Conservation (phyloP, 30 jellyfish, hydroid and myxozoan genomes). For the Turritopsis rubra region DNA sequence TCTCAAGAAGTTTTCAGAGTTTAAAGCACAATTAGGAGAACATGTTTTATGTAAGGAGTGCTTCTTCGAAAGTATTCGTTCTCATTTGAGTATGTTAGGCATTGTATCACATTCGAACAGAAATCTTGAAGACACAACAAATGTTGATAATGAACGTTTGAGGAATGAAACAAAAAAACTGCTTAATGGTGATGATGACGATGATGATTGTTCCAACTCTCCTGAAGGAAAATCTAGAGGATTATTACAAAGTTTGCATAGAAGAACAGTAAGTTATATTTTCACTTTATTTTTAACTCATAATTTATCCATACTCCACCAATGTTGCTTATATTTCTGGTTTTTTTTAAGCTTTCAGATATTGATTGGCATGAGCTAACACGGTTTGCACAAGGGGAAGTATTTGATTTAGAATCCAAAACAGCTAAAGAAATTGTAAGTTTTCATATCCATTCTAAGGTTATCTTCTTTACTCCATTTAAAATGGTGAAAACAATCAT, state of each 20-base stretch:
- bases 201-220: not conserved
- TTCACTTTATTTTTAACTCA: no score
- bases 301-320: no score
- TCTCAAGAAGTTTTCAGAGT: slow-evolving; percentile 1
- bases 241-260: slow-evolving; percentile 37
- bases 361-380: slow-evolving; percentile 92
- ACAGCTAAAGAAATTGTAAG: slow-evolving; percentile 63
- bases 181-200: not conserved
- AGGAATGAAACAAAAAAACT: not conserved
- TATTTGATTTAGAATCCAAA: slow-evolving; percentile 34
- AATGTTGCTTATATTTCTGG: no score
- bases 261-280: slow-evolving; percentile 57
- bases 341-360: slow-evolving; percentile 54
- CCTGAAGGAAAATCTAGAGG: not conserved
- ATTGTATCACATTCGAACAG: slow-evolving; percentile 27
- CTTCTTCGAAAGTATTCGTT: slow-evolving; percentile 26
- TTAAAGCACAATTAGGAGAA: not conserved
- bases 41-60: slow-evolving; percentile 31
- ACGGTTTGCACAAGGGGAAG: slow-evolving; percentile 45
- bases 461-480: not conserved
- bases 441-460: not conserved
- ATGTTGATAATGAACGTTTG: slow-evolving; percentile 14
- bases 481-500: no score
- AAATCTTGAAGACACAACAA: slow-evolving; percentile 17
- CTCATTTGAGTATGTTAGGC: slow-evolving; percentile 33